Evolutionary conservation across 2,888 invertebrate species (phyloP), one percentile per base, ranked within the genome.

Genomic region (Harpagoxenus sublaevis): DNA sequence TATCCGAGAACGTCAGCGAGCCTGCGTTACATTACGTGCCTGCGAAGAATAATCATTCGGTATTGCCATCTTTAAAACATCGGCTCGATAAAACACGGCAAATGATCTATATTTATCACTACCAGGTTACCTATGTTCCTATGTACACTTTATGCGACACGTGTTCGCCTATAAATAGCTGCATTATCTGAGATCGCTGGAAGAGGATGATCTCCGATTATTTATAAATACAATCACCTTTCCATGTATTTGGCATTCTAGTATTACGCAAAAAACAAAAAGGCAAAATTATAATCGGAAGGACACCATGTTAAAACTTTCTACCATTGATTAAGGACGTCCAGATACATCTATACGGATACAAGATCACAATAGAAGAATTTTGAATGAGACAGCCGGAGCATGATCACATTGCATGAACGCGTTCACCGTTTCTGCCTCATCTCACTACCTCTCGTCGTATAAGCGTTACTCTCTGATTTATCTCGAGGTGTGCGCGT

Each of bases 401-500:
- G 5, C 10, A 48, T 45, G 60, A 60, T 51, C 28, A 60, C 83
- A 84, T 86, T 86, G 84, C 82, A 60, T 42, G 79, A 68, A 35
- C 55, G 55, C 57, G 60, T 75, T 53, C 42, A 31, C 5, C 39
- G 18, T 28, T 63, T 75, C 55, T 45, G 23, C 12, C 28, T 66
- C 66, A 66, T 77, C 66, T 66, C 79, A 53, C 70, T 71, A 81
- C 39, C 73, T 68, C 48, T 48, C 42, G 60, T 51, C 79, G 65
- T 66, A 62, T 66, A 62, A 57, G 45, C 60, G 23, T 23, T 39
- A 53, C 53, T 65, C 75, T 70, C 84, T 85, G 87, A 90, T 86
- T 90, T 90, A 90, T 90, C 89, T 90, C 88, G 85, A 74, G 84
- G 86, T 84, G 83, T 62, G 81, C 84, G 84, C 84, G 77, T 85